Evolutionary conservation across 2,797 vertebrate genomes (phyloP).

Genomic region (Sebastes melanostomus): DNA sequence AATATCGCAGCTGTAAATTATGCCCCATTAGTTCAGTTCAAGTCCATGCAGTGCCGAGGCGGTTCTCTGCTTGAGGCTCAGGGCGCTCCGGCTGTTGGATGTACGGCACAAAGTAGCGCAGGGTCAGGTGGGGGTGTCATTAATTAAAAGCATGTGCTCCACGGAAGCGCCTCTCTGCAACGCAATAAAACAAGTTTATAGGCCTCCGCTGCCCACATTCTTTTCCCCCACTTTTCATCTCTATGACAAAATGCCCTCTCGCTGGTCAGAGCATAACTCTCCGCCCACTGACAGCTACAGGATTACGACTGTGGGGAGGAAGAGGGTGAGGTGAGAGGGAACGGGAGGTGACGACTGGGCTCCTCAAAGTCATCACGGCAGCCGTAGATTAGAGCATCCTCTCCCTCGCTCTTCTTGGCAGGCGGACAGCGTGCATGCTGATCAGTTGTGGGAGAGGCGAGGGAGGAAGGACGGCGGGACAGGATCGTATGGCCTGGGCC

Average conservation of each 20-base stretch:
- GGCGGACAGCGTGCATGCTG: conserved; percentile 58
- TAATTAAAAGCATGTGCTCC: conserved; percentile 81
- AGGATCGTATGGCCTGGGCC: conserved; percentile 78
- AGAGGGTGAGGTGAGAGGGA: conserved; percentile 54
- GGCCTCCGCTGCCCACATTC: conserved; percentile 72
- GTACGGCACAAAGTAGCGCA: conserved; percentile 25
- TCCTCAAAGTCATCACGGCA: conserved; percentile 79
- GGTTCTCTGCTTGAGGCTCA: conserved; percentile 14
- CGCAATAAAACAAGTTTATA: conserved; percentile 83
- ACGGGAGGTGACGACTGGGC: conserved; percentile 68
- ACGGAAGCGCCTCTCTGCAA: conserved; percentile 66
- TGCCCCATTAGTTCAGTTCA: conserved; percentile 33
- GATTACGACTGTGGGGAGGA: conserved; percentile 63
- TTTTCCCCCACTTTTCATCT: conserved; percentile 78
- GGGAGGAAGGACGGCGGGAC: conserved; percentile 68
- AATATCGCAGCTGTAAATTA: conserved; percentile 30
- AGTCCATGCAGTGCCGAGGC: not conserved
- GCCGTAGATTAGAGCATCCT: conserved; percentile 77
- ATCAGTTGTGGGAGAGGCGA: conserved; percentile 65
- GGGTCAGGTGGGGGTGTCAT: conserved; percentile 66
- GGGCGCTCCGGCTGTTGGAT: not conserved
- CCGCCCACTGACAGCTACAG: conserved; percentile 67
- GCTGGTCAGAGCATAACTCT: conserved; percentile 74
- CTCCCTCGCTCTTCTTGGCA: conserved; percentile 70
- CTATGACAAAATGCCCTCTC: conserved; percentile 80